Evolutionary conservation across 2,888 invertebrate genomes (phyloP).

Genomic region (Pocota personata): DNA sequence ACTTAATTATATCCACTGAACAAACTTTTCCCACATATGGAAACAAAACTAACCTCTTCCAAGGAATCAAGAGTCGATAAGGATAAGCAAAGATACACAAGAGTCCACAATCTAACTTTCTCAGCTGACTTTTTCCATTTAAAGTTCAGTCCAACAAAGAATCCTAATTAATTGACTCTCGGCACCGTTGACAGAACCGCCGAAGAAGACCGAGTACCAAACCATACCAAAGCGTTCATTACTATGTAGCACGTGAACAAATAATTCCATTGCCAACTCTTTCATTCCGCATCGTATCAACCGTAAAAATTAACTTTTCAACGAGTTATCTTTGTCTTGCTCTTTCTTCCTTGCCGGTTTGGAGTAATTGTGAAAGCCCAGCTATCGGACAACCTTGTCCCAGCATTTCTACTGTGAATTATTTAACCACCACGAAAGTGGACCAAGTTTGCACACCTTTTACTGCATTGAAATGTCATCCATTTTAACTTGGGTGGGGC

Average conservation of each 20-base stretch:
- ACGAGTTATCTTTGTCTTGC: background rate
- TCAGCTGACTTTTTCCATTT: background rate
- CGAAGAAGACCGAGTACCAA: slow-evolving; percentile 1
- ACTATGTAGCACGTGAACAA: slow-evolving; percentile 61
- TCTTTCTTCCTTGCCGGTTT: background rate
- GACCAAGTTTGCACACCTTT: slow-evolving; percentile 66
- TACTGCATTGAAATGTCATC: slow-evolving; percentile 67
- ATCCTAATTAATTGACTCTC: slow-evolving; percentile 53
- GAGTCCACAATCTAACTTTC: background rate
- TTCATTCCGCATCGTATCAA: slow-evolving; percentile 45
- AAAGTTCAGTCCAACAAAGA: slow-evolving; percentile 14
- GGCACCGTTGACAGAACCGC: slow-evolving; percentile 13
- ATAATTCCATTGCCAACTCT: slow-evolving; percentile 56
- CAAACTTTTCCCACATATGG: background rate
- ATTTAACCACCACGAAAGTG: slow-evolving; percentile 64
- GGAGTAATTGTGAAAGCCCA: slow-evolving; percentile 17
- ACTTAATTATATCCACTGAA: background rate
- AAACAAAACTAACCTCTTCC: background rate
- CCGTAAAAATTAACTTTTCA: slow-evolving; percentile 57
- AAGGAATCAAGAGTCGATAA: background rate
- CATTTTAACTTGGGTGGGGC: slow-evolving; percentile 34
- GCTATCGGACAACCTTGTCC: slow-evolving; percentile 54
- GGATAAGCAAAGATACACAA: background rate
- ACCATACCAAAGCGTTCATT: slow-evolving; percentile 50
- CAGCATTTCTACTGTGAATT: slow-evolving; percentile 62